Conservation (phyloP, 2,797 vertebrate genomes). For the Propithecus deckenii region DNA sequence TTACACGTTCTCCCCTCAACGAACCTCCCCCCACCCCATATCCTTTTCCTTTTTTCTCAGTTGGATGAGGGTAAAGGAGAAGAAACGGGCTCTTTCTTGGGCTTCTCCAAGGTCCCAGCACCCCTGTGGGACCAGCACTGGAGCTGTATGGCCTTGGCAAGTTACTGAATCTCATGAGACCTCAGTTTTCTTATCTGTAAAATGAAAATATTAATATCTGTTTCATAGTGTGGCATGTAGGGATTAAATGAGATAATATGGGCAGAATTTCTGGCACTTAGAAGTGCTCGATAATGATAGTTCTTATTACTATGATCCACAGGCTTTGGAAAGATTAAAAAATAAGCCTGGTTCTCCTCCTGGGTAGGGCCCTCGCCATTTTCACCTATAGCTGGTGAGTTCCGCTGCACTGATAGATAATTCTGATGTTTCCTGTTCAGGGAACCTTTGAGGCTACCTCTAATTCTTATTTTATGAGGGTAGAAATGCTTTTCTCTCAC, state of each 20-base stretch:
- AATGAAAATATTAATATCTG: background rate
- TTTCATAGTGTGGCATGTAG: background rate
- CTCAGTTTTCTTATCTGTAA: background rate
- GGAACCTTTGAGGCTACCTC: background rate
- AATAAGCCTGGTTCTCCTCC: background rate
- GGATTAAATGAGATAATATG: background rate
- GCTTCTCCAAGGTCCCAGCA: background rate
- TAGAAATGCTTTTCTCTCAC: background rate
- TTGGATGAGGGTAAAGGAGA: background rate
- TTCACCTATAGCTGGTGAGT: background rate
- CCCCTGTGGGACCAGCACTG: background rate
- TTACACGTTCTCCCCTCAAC: background rate
- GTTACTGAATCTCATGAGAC: background rate
- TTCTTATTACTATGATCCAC: background rate
- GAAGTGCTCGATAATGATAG: background rate
- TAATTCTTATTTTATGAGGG: background rate
- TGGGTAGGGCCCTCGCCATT: background rate
- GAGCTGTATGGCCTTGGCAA: background rate
- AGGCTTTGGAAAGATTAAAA: constrained; percentile 2
- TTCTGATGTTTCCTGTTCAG: background rate
- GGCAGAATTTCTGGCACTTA: background rate
- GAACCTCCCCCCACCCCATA: background rate
- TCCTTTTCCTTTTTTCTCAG: background rate
- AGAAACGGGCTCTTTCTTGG: background rate
- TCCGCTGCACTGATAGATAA: background rate